These are phyloP conservation scores for Spheniscus humboldti DNA, from an alignment of 2,797 vertebrate species.

Conservation along the genomic window DNA sequence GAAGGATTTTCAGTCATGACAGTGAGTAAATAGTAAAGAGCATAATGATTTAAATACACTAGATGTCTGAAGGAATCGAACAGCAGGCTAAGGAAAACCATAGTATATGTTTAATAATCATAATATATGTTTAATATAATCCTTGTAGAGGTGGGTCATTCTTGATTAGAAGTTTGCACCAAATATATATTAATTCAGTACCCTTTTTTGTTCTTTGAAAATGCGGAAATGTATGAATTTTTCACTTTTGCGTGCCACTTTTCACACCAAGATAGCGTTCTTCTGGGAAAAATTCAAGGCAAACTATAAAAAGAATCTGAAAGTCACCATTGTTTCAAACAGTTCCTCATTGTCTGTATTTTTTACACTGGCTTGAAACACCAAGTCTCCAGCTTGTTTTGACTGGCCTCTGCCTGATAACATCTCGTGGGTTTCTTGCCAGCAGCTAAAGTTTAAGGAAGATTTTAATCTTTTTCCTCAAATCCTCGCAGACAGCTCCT, in stretches of 20 bases:
- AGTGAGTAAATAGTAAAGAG: neutral
- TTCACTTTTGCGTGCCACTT: neutral
- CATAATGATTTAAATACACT: neutral
- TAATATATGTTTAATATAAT: neutral
- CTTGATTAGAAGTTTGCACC: neutral
- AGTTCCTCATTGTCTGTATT: neutral
- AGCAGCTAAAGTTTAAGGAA: neutral
- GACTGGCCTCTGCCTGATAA: conserved; percentile 4
- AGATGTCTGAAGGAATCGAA: neutral
- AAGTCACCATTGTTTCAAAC: conserved; percentile 2
- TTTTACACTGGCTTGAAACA: neutral
- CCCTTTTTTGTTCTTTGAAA: neutral
- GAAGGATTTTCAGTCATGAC: neutral
- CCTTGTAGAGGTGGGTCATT: neutral
- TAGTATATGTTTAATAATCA: neutral
- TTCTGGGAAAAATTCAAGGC: neutral
- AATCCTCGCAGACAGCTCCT: neutral
- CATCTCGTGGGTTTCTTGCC: neutral
- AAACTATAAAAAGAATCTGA: neutral
- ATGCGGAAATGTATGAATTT: neutral
- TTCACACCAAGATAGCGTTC: neutral
- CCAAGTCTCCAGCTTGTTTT: neutral
- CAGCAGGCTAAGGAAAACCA: neutral
- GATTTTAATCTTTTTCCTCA: neutral
- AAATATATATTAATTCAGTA: neutral